Percentiles rank a stretch among this genome's conserved stretches.
Evolutionary conservation across 2,888 invertebrate genomes (phyloP).

Genomic region (Melieria omissa): DNA sequence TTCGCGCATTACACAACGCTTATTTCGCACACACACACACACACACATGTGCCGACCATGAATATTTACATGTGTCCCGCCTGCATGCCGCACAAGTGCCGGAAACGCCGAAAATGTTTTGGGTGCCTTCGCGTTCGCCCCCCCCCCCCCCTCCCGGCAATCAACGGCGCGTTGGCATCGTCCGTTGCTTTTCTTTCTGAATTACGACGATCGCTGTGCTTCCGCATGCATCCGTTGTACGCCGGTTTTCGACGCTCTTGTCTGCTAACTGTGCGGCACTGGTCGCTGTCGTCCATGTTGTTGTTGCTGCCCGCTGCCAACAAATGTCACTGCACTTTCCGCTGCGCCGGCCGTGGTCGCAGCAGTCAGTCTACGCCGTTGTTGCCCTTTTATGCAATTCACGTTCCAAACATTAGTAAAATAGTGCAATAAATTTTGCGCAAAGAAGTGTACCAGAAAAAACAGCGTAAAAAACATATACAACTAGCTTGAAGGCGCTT

Average conservation of each 20-base stretch:
- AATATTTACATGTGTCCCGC: background rate
- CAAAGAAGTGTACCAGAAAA: background rate
- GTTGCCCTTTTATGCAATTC: constrained; percentile 25
- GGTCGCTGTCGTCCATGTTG: background rate
- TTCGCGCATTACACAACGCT: background rate
- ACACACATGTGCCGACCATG: background rate
- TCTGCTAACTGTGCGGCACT: background rate
- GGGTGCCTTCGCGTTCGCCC: background rate
- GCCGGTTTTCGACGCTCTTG: background rate
- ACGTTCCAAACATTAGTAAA: constrained; percentile 38
- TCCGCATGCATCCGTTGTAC: constrained; percentile 8
- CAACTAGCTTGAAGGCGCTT: too few relatives aligned
- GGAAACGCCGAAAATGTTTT: constrained; percentile 14
- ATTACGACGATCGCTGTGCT: background rate
- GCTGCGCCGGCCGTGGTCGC: too few relatives aligned
- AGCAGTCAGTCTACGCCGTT: background rate
- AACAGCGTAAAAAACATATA: too few relatives aligned
- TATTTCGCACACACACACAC: background rate
- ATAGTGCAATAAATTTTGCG: constrained; percentile 30
- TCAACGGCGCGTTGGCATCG: too few relatives aligned
- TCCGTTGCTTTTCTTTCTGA: too few relatives aligned
- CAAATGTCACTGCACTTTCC: too few relatives aligned
- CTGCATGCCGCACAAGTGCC: background rate
- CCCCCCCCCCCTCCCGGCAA: too few relatives aligned
- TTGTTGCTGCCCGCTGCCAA: too few relatives aligned